These are phyloP conservation scores for Sturnira hondurensis DNA, from an alignment of 2,113 vertebrate species.

Conservation along the genomic window DNA sequence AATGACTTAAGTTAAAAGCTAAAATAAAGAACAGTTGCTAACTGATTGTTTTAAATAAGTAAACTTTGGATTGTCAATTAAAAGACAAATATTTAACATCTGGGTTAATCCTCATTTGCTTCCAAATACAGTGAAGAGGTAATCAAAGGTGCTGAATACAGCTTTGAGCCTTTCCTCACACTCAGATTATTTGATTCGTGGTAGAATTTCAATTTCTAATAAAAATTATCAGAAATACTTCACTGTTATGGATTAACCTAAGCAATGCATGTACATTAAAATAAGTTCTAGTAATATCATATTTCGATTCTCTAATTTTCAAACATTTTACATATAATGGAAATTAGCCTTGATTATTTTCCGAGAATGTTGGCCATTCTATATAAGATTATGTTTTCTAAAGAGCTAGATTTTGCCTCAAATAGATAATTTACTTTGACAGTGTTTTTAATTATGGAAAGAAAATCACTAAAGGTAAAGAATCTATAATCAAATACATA, in stretches of 20 bases:
- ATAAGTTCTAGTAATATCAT: background rate
- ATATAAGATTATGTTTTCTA: background rate
- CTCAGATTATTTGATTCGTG: background rate
- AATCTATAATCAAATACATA: background rate
- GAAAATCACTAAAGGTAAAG: background rate
- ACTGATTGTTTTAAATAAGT: background rate
- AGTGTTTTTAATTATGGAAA: constrained; percentile 10
- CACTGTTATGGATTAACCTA: background rate
- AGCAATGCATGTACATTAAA: background rate
- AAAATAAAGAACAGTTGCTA: background rate
- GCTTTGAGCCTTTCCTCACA: background rate
- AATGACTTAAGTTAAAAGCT: background rate
- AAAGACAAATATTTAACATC: background rate
- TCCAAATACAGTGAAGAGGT: background rate
- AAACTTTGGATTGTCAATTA: constrained; percentile 13
- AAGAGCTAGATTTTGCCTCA: background rate
- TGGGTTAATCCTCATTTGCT: background rate
- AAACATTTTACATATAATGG: background rate
- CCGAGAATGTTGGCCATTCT: background rate
- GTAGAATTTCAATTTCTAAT: background rate
- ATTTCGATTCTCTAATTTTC: background rate
- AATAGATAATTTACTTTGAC: background rate
- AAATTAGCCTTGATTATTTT: background rate
- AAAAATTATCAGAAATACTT: background rate
- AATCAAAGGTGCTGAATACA: background rate